These are phyloP conservation scores for Protonemura montana DNA, from an alignment of 2,888 invertebrate species.

Conservation along the genomic window DNA sequence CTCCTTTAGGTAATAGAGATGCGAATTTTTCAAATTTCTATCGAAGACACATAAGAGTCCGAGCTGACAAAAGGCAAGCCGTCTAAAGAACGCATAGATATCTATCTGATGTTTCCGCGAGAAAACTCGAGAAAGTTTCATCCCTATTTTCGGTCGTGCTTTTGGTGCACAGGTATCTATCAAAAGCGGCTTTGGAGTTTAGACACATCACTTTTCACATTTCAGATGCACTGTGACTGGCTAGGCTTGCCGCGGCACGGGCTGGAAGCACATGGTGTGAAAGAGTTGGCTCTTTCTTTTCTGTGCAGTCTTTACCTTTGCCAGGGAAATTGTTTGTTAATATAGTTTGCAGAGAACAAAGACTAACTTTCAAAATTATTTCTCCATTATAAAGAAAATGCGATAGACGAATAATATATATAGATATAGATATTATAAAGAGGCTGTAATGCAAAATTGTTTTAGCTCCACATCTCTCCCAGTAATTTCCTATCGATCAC, in stretches of 20 bases:
- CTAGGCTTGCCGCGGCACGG: neutral
- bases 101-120: neutral
- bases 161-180: neutral
- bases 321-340: neutral
- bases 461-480: neutral
- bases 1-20: neutral
- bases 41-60: neutral
- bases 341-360: neutral
- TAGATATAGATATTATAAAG: no score
- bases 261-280: neutral
- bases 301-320: neutral
- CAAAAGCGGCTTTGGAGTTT: neutral
- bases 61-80: neutral
- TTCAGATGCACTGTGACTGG: neutral
- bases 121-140: neutral
- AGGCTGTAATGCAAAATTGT: neutral
- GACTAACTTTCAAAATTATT: neutral
- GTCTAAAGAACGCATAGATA: neutral
- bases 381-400: constrained; percentile 1
- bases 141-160: neutral
- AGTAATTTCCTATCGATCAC: neutral
- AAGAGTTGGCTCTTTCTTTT: neutral
- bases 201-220: neutral
- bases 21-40: neutral
- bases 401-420: neutral